phyloP scores from a whole-genome alignment of 2,797 vertebrate genomes.

The Ataeniobius toweri region DNA sequence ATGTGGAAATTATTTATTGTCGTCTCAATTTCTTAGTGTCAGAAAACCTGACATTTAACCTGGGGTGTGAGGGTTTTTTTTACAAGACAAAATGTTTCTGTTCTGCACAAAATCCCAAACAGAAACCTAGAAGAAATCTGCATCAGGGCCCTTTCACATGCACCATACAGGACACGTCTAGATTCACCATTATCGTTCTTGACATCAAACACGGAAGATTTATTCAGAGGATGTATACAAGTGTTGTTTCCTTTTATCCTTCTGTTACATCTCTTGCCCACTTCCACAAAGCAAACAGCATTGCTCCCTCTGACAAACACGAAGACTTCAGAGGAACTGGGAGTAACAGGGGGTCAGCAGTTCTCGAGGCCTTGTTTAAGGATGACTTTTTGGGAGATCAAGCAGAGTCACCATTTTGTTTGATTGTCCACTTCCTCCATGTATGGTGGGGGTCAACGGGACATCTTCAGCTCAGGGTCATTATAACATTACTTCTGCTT shows the following conservation, averaged over 20 bases:
- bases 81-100: slow-evolving; percentile 18
- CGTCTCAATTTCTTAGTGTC: background rate
- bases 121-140: slow-evolving; percentile 15
- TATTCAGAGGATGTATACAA: slow-evolving; percentile 76
- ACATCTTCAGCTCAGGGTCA: slow-evolving; percentile 78
- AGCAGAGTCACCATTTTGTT: slow-evolving; percentile 79
- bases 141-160: slow-evolving; percentile 15
- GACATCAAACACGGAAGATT: slow-evolving; percentile 52
- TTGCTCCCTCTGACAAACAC: slow-evolving; percentile 57
- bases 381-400: slow-evolving; percentile 75
- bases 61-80: background rate
- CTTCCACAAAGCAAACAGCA: slow-evolving; percentile 63
- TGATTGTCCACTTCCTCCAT: slow-evolving; percentile 80
- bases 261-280: slow-evolving; percentile 52
- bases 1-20: background rate
- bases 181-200: slow-evolving; percentile 28
- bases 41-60: background rate
- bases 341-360: slow-evolving; percentile 67
- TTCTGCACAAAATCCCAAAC: slow-evolving; percentile 6
- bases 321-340: slow-evolving; percentile 71
- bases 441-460: slow-evolving; percentile 76
- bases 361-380: slow-evolving; percentile 72
- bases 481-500: slow-evolving; percentile 84
- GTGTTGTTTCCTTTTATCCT: slow-evolving; percentile 79
- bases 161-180: slow-evolving; percentile 31